These are phyloP conservation scores for Stenodema calcarata DNA, from an alignment of 2,888 invertebrate species.

Conservation along the genomic window DNA sequence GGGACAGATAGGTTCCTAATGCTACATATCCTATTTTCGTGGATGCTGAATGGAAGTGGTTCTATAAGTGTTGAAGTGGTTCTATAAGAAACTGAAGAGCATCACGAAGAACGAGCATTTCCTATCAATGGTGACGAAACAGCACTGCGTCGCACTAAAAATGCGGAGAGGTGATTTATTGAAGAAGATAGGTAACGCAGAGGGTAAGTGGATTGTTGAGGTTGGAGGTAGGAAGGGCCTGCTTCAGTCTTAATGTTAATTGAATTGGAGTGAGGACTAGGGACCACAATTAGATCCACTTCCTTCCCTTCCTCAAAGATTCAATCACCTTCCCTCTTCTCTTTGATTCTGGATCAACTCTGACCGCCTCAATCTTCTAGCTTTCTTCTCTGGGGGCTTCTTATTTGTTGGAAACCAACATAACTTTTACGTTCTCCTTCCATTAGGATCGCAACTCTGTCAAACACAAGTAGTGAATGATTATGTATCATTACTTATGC, in stretches of 20 bases:
- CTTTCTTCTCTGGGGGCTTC: neutral
- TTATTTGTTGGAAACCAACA: neutral
- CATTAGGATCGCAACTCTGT: too few relatives aligned
- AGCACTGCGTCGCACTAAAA: neutral
- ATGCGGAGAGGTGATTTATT: conserved; percentile 29
- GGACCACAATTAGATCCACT: conserved; percentile 36
- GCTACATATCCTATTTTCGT: too few relatives aligned
- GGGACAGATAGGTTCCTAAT: too few relatives aligned
- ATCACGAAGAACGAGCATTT: too few relatives aligned
- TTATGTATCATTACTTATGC: too few relatives aligned
- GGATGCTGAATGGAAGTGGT: too few relatives aligned
- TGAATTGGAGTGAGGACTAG: conserved; percentile 42
- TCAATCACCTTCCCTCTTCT: conserved; percentile 37
- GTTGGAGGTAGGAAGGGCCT: conserved; percentile 39
- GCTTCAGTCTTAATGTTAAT: conserved; percentile 41
- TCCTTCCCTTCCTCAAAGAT: conserved; percentile 21
- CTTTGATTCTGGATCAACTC: conserved; percentile 41
- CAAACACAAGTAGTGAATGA: too few relatives aligned
- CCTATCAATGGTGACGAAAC: too few relatives aligned
- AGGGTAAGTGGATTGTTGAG: conserved; percentile 39
- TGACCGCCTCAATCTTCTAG: conserved; percentile 33
- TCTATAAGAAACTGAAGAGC: too few relatives aligned
- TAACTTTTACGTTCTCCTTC: neutral
- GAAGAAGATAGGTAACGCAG: conserved; percentile 27
- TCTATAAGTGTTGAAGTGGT: too few relatives aligned